Evolutionary conservation across 2,888 invertebrate species (phyloP).

Genomic region (Coenonympha glycerion): DNA sequence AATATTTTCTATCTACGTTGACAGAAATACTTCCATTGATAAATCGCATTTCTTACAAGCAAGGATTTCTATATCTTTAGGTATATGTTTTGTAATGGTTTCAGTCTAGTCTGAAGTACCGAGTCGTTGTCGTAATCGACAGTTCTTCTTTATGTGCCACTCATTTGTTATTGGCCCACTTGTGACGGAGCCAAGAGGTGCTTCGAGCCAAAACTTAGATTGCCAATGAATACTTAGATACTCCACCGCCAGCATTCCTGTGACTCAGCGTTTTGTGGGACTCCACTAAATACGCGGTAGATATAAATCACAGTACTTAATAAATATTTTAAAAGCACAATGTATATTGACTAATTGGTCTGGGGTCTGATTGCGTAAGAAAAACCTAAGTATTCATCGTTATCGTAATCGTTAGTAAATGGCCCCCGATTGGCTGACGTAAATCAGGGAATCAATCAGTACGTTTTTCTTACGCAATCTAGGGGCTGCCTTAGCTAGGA

Average conservation of each 20-base stretch:
- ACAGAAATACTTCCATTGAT: background rate
- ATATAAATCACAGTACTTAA: too few species aligned
- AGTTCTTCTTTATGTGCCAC: slow-evolving; percentile 43
- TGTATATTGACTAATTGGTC: too few species aligned
- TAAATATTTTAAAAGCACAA: too few species aligned
- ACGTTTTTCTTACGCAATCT: too few species aligned
- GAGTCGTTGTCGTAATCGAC: slow-evolving; percentile 51
- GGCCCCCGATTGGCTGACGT: too few species aligned
- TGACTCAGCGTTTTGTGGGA: slow-evolving; percentile 14
- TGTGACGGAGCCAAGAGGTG: slow-evolving; percentile 52
- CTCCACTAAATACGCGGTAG: too few species aligned
- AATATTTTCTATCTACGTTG: too few species aligned
- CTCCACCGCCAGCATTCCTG: slow-evolving; percentile 10
- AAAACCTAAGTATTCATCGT: too few species aligned
- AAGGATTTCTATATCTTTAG: background rate
- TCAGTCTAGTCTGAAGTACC: slow-evolving; percentile 23
- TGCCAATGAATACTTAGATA: slow-evolving; percentile 32
- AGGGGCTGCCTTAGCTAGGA: too few species aligned
- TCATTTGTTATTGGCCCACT: slow-evolving; percentile 59
- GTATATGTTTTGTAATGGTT: slow-evolving; percentile 3
- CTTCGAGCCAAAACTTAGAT: slow-evolving; percentile 41
- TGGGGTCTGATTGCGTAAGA: too few species aligned
- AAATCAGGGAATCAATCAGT: too few species aligned
- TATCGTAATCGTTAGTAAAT: too few species aligned
- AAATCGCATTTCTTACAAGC: background rate